Conservation (phyloP, 2,797 vertebrate species). For the Urophycis tenuis region DNA sequence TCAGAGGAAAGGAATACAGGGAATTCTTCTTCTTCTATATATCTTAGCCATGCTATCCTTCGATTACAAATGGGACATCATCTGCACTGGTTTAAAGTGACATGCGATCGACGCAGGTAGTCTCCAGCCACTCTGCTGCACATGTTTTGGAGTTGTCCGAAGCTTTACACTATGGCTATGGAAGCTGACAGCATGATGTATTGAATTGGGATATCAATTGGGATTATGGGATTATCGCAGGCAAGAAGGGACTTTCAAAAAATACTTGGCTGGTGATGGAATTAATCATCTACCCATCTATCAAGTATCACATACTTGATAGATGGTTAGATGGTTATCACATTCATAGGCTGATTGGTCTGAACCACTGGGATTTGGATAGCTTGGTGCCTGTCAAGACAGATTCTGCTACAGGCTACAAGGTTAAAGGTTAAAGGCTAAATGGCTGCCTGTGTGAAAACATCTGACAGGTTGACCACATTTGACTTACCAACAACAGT, state of each 20-base stretch:
- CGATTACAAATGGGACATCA: constrained; percentile 1
- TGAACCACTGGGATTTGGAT: no score
- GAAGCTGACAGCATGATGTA: constrained; percentile 9
- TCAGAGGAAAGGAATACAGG: constrained; percentile 3
- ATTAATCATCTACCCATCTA: no score
- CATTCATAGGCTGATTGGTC: no score
- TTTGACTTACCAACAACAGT: constrained; percentile 82
- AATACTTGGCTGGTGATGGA: no score
- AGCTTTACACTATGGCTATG: background rate
- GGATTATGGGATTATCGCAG: no score
- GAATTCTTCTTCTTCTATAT: constrained; percentile 11
- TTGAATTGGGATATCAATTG: background rate
- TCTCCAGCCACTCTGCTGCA: background rate
- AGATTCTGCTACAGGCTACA: no score
- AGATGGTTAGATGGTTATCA: no score
- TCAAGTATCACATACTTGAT: no score
- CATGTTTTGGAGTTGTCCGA: background rate
- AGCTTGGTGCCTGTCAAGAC: no score
- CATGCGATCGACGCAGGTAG: background rate
- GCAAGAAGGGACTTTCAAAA: no score
- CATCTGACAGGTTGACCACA: background rate
- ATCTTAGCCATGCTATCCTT: constrained; percentile 8
- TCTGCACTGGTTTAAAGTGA: background rate
- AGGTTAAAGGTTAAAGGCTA: no score
- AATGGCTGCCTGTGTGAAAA: background rate